Evolutionary conservation across 2,888 invertebrate genomes (phyloP), one percentile per base, ranked within the genome.

Genomic region (Mystacides longicornis): DNA sequence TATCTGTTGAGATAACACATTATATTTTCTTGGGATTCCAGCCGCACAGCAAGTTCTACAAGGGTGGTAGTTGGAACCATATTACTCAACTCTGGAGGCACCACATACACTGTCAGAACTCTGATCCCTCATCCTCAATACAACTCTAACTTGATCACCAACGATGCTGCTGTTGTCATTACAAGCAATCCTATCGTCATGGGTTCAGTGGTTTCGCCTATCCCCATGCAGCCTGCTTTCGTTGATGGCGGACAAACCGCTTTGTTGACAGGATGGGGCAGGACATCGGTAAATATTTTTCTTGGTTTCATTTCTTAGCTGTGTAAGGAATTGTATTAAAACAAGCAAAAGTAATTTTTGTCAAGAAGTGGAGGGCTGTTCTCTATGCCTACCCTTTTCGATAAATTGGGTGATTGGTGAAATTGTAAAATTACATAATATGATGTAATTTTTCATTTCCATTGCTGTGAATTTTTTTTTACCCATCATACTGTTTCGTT

Each of bases 31-130:
- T n/a, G n/a, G n/a, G n/a, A n/a, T 37, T 37, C 14, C 14, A 37
- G 37, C 14, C 3, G n/a, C 14, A 14, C 14, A n/a, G n/a, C 37
- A 37, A 37, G 37, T 14, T 4, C 3, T 37, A 7, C 14, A 14
- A 3, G 4, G 18, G 20, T 14, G 49, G 60, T 65, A 1, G 69
- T 66, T 49, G 72, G 72, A 3, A 69, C 65, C 33, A 67, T 68
- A 57, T 51, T 61, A 22, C 49, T 71, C 21, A 56, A 62, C 16
- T 22, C 51, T 1, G 64, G 63, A 11, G 65, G 65, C 3, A 57
- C 60, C 2, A 59, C 22, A 2, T 65, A 70, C 22, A 19, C 16
- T 14, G 47, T 55, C 2, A 20, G 37, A 14, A 46, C 46, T 9
- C 14, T 52, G 5, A 52, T 56, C 5, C 18, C 42, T 1, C 54